A percentile compares a stretch with the other conserved stretches of the same genome.
Evolutionary conservation across 2,113 vertebrate genomes (phyloP).

Genomic region (Lamprotornis superbus): DNA sequence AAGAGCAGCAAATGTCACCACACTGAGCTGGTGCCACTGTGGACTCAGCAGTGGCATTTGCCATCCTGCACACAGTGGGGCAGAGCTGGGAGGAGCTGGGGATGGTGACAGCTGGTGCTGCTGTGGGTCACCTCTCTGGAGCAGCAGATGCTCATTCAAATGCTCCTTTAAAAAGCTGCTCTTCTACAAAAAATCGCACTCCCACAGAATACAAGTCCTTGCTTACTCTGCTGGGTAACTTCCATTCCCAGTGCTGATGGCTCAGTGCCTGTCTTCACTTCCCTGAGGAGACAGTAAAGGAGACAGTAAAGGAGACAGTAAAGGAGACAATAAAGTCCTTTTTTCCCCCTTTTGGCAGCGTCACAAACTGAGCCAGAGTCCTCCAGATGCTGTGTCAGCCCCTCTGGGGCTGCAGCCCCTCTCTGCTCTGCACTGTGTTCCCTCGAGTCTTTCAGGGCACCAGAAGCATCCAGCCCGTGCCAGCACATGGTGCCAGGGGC

Average conservation of each 20-base stretch:
- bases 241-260: not conserved
- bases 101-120: not conserved
- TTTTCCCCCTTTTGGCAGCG: not conserved
- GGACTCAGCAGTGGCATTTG: not conserved
- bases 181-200: not conserved
- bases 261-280: not conserved
- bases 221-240: not conserved
- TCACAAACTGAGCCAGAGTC: not conserved
- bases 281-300: not conserved
- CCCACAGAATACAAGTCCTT: not conserved
- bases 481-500: not conserved
- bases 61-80: not conserved
- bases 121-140: not conserved
- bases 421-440: not conserved
- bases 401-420: not conserved
- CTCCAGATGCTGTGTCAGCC: not conserved
- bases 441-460: not conserved
- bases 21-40: not conserved
- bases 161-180: not conserved
- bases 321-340: not conserved
- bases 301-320: not conserved
- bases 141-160: not conserved
- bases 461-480: not conserved
- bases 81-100: not conserved
- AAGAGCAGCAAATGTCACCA: conserved; percentile 21